Evolutionary conservation across 2,888 invertebrate genomes (phyloP).

Genomic region (Quadroppia sp.): DNA sequence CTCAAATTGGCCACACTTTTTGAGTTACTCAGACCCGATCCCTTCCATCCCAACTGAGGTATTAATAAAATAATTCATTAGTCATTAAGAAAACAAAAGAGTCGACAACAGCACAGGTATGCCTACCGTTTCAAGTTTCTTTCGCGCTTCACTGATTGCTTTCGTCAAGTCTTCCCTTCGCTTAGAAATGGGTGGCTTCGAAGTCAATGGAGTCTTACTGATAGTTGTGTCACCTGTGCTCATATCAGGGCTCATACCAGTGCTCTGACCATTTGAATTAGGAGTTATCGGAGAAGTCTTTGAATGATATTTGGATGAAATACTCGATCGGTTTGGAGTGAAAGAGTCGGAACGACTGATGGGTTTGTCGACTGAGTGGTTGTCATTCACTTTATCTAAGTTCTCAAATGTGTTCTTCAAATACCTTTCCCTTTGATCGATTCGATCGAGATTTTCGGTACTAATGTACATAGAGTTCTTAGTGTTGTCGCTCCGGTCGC

Average conservation of each 20-base stretch:
- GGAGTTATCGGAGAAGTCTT: background rate
- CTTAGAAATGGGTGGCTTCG: conserved; percentile 43
- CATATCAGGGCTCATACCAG: background rate
- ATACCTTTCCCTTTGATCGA: conserved; percentile 55
- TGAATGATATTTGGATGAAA: conserved; percentile 38
- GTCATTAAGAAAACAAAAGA: conserved; percentile 5
- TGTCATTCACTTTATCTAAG: conserved; percentile 59
- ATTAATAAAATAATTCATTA: conserved; percentile 43
- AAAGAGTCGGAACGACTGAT: background rate
- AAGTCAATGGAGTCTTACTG: conserved; percentile 21
- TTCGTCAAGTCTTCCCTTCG: conserved; percentile 71
- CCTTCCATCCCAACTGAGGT: conserved; percentile 67
- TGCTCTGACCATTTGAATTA: conserved; percentile 6
- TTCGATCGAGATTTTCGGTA: conserved; percentile 54
- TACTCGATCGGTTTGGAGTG: conserved; percentile 31
- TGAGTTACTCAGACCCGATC: conserved; percentile 70
- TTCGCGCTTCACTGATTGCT: conserved; percentile 75
- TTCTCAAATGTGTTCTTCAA: conserved; percentile 58
- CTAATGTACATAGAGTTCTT: conserved; percentile 58
- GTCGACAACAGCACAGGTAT: background rate
- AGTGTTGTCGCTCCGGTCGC: conserved; percentile 59
- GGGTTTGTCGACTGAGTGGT: background rate
- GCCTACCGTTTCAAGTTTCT: conserved; percentile 80
- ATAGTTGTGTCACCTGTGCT: background rate
- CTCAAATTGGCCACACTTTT: conserved; percentile 64